A percentile compares a stretch with the other conserved stretches of the same genome.
phyloP scores from a whole-genome alignment of 2,888 invertebrate genomes.

The Oligia latruncula region DNA sequence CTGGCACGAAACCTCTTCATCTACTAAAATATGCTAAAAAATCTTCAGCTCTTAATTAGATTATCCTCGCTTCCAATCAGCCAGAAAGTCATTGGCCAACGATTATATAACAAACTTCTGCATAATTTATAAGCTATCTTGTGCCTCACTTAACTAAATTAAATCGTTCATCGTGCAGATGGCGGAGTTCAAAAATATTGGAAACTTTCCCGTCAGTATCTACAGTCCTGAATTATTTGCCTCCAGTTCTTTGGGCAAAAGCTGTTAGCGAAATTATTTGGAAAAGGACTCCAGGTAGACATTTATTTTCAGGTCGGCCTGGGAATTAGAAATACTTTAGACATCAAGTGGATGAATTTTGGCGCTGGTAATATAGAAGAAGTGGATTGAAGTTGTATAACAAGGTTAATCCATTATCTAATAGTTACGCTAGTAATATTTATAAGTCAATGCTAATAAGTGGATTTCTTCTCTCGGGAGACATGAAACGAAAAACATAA shows the following conservation, averaged over 20 bases:
- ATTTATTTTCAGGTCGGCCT: constrained; percentile 56
- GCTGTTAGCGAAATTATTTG: constrained; percentile 65
- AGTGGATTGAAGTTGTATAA: constrained; percentile 32
- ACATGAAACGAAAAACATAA: background rate
- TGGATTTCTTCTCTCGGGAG: constrained; percentile 3
- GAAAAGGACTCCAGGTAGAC: constrained; percentile 55
- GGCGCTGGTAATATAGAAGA: constrained; percentile 22
- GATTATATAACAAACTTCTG: constrained; percentile 66
- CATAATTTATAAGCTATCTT: constrained; percentile 75
- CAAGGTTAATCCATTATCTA: constrained; percentile 26
- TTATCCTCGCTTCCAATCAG: constrained; percentile 62
- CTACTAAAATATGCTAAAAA: constrained; percentile 33
- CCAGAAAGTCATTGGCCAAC: constrained; percentile 60
- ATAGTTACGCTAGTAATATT: background rate
- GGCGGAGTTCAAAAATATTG: constrained; percentile 77
- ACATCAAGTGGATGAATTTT: constrained; percentile 35
- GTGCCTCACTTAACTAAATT: constrained; percentile 82
- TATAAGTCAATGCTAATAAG: no score
- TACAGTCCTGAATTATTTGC: constrained; percentile 64
- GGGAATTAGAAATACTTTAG: constrained; percentile 57
- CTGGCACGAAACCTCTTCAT: constrained; percentile 24
- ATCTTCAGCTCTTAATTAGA: constrained; percentile 51
- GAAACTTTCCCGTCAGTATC: constrained; percentile 70
- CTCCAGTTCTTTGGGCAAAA: constrained; percentile 59
- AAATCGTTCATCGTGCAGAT: constrained; percentile 75